Evolutionary conservation across 2,888 invertebrate genomes (phyloP).

Genomic region (Coremacera marginata): DNA sequence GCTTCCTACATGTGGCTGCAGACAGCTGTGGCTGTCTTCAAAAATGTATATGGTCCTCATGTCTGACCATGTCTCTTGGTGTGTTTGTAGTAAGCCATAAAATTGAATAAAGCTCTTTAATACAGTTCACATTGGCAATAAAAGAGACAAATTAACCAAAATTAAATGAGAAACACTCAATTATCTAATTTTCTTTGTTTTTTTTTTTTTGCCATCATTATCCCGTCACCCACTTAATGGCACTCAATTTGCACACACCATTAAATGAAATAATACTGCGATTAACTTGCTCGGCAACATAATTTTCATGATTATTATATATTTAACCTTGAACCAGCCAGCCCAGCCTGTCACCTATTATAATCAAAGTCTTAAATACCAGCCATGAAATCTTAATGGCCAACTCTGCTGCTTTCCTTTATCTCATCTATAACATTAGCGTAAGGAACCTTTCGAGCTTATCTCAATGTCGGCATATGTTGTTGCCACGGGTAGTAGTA

Average conservation of each 20-base stretch:
- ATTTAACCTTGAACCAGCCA: not conserved
- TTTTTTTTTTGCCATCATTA: not conserved
- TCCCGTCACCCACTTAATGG: too few relatives aligned
- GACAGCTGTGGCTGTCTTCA: too few relatives aligned
- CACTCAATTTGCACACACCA: not conserved
- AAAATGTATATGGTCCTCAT: too few relatives aligned
- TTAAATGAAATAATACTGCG: conserved; percentile 14
- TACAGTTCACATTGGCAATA: not conserved
- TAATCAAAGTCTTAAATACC: too few relatives aligned
- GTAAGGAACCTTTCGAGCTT: not conserved
- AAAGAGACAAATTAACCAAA: not conserved
- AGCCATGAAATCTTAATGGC: conserved; percentile 5
- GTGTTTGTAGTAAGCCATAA: too few relatives aligned
- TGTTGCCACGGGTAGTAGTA: not conserved
- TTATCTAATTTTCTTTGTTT: not conserved
- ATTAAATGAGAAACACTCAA: not conserved
- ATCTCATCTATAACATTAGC: conserved; percentile 8
- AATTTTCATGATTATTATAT: not conserved
- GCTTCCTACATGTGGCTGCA: too few relatives aligned
- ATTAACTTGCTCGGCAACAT: conserved; percentile 7
- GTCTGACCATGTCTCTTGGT: too few relatives aligned
- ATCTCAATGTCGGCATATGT: not conserved
- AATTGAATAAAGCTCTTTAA: too few relatives aligned
- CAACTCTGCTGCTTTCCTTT: not conserved
- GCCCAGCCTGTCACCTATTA: too few relatives aligned